Evolutionary conservation across 2,888 invertebrate species (phyloP).

Genomic region (Dryobota labecula): DNA sequence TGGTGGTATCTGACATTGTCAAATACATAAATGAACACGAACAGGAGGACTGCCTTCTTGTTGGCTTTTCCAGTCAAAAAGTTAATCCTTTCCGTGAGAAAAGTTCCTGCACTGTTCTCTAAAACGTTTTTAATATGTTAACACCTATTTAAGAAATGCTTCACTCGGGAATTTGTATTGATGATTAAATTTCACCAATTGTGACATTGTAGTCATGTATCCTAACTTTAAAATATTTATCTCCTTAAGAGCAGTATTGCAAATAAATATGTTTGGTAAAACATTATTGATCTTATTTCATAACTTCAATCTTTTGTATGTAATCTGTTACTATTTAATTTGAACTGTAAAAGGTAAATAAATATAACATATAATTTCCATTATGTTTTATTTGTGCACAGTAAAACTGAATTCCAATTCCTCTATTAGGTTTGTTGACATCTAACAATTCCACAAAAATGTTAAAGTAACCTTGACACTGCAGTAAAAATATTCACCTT

Average conservation of each 20-base stretch:
- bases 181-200: conserved; percentile 7
- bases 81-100: conserved; percentile 99
- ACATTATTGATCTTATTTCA: neutral
- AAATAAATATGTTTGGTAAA: conserved; percentile 23
- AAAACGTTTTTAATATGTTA: conserved; percentile 78
- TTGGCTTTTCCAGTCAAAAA: conserved; percentile 98
- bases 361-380: conserved; percentile 65
- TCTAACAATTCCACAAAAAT: conserved; percentile 80
- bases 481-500: conserved; percentile 23
- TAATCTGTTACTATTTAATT: conserved; percentile 27
- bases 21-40: conserved; percentile 97
- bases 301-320: conserved; percentile 3
- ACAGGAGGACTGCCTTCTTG: conserved; percentile 97
- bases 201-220: conserved; percentile 22
- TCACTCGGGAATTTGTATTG: conserved; percentile 29
- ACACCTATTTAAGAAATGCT: conserved; percentile 23
- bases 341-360: conserved; percentile 54
- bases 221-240: conserved; percentile 26
- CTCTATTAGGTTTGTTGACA: conserved; percentile 59
- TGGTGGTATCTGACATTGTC: conserved; percentile 97
- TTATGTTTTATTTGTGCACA: conserved; percentile 82
- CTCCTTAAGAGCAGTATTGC: conserved; percentile 5
- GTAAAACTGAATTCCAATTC: conserved; percentile 71
- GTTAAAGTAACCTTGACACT: conserved; percentile 4
- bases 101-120: conserved; percentile 96